phyloP scores from a whole-genome alignment of 1,140 invertebrate species.

The Atopsyche davidsoni region DNA sequence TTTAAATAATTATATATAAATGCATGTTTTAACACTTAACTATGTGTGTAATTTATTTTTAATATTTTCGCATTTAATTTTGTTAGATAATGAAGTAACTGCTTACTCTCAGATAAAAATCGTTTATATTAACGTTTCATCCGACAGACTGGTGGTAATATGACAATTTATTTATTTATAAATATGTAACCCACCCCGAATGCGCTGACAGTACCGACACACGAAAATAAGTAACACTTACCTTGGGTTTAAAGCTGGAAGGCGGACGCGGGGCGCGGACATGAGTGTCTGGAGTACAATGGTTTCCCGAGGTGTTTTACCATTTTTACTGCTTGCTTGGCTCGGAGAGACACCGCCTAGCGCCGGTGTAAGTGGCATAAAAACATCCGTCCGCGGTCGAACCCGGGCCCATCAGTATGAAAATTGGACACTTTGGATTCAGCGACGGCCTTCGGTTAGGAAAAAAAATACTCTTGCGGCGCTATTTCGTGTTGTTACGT shows the following conservation, averaged over 20 bases:
- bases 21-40: too few relatives aligned
- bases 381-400: conserved; percentile 8
- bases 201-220: conserved; percentile 2
- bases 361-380: conserved; percentile 10
- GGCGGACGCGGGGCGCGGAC: not conserved
- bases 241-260: conserved; percentile 5
- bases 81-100: too few relatives aligned
- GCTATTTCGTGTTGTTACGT: too few relatives aligned
- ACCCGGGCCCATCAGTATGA: conserved; percentile 8
- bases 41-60: too few relatives aligned
- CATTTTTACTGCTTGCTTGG: conserved; percentile 16
- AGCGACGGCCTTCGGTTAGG: conserved; percentile 1
- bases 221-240: conserved; percentile 9
- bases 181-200: too few relatives aligned
- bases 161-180: too few relatives aligned
- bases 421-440: conserved; percentile 17
- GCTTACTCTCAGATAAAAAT: too few relatives aligned
- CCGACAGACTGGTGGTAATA: too few relatives aligned
- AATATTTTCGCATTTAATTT: too few relatives aligned
- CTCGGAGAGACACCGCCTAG: conserved; percentile 8
- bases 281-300: conserved; percentile 9
- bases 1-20: too few relatives aligned
- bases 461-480: too few relatives aligned
- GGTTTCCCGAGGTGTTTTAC: conserved; percentile 17
- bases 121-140: too few relatives aligned